phyloP scores from a whole-genome alignment of 2,797 vertebrate species.

The Characodon lateralis region DNA sequence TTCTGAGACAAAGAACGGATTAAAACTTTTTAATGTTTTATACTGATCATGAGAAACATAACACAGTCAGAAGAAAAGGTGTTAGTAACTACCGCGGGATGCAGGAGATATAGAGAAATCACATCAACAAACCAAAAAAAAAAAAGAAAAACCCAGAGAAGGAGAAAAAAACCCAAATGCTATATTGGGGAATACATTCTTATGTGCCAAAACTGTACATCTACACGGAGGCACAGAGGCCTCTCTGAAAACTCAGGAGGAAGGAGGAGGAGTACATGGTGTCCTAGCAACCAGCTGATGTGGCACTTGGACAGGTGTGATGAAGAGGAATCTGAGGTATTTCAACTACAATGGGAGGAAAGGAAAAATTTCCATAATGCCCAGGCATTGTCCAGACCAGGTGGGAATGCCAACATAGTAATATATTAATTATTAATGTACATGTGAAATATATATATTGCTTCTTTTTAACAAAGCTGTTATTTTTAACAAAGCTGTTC shows the following conservation, averaged over 20 bases:
- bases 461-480: conserved; percentile 39
- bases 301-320: conserved; percentile 34
- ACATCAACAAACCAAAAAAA: not conserved
- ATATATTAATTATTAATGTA: not conserved
- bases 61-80: conserved; percentile 46
- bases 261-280: conserved; percentile 2
- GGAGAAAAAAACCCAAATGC: conserved; percentile 14
- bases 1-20: not conserved
- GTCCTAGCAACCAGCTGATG: conserved; percentile 1
- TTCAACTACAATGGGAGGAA: conserved; percentile 25
- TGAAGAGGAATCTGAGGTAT: conserved; percentile 36
- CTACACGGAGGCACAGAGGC: not conserved
- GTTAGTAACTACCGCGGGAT: conserved; percentile 34
- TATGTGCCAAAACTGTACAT: conserved; percentile 1
- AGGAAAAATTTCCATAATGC: conserved; percentile 38
- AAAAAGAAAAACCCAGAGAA: not conserved
- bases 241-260: not conserved
- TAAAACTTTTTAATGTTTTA: conserved; percentile 18
- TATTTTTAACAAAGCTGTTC: conserved; percentile 64
- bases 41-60: conserved; percentile 56
- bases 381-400: conserved; percentile 24
- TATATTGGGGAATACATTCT: conserved; percentile 35
- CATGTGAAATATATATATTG: not conserved
- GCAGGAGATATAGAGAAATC: conserved; percentile 5
- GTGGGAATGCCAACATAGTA: not conserved